These are phyloP conservation scores for Catocala fraxini DNA, from an alignment of 2,888 invertebrate genomes.

Conservation along the genomic window DNA sequence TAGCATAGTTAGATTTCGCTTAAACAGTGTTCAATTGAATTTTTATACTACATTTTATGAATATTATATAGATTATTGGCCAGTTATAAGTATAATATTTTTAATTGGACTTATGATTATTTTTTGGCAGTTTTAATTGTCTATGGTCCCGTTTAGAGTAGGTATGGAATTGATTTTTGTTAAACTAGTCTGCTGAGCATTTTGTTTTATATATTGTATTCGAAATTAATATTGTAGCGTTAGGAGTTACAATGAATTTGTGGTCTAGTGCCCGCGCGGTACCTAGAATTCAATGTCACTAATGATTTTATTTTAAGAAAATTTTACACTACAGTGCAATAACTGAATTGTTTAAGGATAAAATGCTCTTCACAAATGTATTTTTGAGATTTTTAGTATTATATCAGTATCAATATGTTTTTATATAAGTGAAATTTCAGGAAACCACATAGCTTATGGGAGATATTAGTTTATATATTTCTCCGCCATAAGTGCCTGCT, in stretches of 20 bases:
- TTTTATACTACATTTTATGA: conserved; percentile 18
- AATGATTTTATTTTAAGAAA: not conserved
- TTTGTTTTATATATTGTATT: conserved; percentile 2
- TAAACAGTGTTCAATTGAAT: conserved; percentile 37
- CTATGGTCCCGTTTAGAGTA: too few relatives aligned
- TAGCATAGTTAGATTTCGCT: conserved; percentile 39
- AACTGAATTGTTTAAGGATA: conserved; percentile 10
- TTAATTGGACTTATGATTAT: not conserved
- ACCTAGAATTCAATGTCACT: not conserved
- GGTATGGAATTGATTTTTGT: conserved; percentile 3
- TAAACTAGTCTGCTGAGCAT: conserved; percentile 10
- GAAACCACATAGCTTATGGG: conserved; percentile 31
- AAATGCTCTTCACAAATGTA: conserved; percentile 35
- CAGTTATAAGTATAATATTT: conserved; percentile 16
- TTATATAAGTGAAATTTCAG: conserved; percentile 21
- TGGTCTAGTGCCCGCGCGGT: not conserved
- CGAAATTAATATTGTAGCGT: not conserved
- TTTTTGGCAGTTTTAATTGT: not conserved
- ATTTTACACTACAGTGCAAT: conserved; percentile 16
- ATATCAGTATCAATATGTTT: conserved; percentile 47
- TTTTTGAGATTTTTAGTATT: conserved; percentile 57
- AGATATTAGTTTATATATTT: conserved; percentile 40
- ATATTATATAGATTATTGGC: conserved; percentile 19
- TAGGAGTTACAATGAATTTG: not conserved
- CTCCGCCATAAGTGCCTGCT: conserved; percentile 78